A percentile compares a stretch with the other conserved stretches of the same genome.
Conservation (phyloP, 2,113 vertebrate species). For the Atrichornis clamosus region DNA sequence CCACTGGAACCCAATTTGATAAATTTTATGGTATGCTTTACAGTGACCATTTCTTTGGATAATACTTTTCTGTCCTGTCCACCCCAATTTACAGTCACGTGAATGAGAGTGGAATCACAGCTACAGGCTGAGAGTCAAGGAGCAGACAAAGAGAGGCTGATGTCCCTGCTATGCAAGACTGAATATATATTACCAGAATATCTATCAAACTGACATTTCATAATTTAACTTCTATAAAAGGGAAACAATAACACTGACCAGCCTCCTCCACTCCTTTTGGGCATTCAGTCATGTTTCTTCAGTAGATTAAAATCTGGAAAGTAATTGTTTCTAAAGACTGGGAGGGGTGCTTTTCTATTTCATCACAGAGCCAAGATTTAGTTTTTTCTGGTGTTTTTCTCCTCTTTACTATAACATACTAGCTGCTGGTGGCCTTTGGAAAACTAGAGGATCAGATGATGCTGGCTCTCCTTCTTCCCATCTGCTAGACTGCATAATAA, state of each 20-base stretch:
- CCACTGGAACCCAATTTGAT: background rate
- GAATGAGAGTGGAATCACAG: background rate
- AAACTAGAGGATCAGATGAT: slow-evolving; percentile 8
- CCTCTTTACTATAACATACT: slow-evolving; percentile 4
- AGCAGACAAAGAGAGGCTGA: background rate
- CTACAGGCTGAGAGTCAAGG: background rate
- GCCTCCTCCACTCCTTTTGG: background rate
- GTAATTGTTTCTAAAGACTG: background rate
- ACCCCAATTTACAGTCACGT: fast-evolving
- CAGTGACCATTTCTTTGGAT: background rate
- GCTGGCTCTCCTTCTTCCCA: slow-evolving; percentile 54
- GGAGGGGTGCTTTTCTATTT: background rate
- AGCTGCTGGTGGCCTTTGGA: slow-evolving; percentile 48
- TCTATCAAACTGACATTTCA: background rate
- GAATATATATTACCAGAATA: background rate
- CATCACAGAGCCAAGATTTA: background rate
- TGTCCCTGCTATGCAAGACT: background rate
- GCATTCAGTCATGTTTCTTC: background rate
- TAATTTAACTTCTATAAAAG: background rate
- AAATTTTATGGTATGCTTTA: background rate
- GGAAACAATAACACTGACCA: background rate
- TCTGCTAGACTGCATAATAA: slow-evolving; percentile 38
- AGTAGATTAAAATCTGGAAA: background rate
- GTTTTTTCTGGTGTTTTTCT: background rate
- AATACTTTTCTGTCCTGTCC: background rate